These are phyloP conservation scores for Leucopsar rothschildi DNA, from an alignment of 2,113 vertebrate species.

Conservation along the genomic window DNA sequence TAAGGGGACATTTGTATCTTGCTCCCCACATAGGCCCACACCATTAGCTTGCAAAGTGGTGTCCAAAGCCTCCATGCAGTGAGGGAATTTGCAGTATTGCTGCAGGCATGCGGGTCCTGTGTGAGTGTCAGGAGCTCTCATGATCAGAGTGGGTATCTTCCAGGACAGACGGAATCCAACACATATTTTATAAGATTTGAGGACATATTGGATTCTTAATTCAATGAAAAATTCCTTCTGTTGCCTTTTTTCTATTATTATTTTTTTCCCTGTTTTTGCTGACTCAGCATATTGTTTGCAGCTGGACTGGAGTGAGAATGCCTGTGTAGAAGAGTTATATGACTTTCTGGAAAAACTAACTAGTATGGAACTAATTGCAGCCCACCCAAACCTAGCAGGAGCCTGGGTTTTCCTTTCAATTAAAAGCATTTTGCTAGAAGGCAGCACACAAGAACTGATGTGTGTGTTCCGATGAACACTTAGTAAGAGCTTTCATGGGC, in stretches of 20 bases:
- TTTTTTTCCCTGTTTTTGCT: not conserved
- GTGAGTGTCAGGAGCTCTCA: not conserved
- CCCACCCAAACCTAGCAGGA: slow-evolving; percentile 64
- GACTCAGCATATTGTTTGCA: slow-evolving; percentile 52
- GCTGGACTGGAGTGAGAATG: slow-evolving; percentile 18
- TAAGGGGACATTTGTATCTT: not conserved
- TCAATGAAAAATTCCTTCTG: slow-evolving; percentile 41
- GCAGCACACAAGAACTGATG: slow-evolving; percentile 4
- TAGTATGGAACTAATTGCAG: slow-evolving; percentile 59
- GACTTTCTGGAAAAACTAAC: slow-evolving; percentile 53
- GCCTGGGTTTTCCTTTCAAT: slow-evolving; percentile 44
- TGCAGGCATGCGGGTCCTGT: rapidly evolving
- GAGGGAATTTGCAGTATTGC: rapidly evolving
- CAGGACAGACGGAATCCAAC: not conserved
- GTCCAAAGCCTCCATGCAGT: not conserved
- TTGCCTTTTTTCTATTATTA: not conserved
- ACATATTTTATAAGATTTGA: slow-evolving; percentile 31
- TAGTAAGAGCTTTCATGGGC: not conserved
- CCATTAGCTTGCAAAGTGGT: not conserved
- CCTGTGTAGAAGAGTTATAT: slow-evolving; percentile 32
- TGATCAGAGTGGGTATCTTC: not conserved
- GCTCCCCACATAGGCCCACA: not conserved
- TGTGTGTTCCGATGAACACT: not conserved
- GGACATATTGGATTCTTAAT: not conserved
- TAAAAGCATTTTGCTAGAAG: slow-evolving; percentile 55